A percentile compares a stretch with the other conserved stretches of the same genome.
phyloP scores from a whole-genome alignment of 2,797 vertebrate species.

The Microctenopoma stevenorrisi region DNA sequence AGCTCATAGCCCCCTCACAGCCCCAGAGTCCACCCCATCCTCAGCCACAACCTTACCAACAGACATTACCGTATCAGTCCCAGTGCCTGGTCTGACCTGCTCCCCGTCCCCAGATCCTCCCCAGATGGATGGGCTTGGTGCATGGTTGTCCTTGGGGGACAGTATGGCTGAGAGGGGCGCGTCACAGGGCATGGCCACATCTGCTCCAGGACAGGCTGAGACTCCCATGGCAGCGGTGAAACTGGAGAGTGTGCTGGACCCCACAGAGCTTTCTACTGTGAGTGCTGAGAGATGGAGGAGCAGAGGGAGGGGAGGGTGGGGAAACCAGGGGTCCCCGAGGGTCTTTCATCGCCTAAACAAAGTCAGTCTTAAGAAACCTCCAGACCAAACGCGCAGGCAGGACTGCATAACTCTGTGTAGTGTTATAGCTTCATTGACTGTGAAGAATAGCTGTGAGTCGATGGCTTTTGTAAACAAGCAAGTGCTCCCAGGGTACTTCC shows the following conservation, averaged over 20 bases:
- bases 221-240: slow-evolving; percentile 83
- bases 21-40: slow-evolving; percentile 56
- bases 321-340: slow-evolving; percentile 75
- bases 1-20: slow-evolving; percentile 62
- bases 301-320: slow-evolving; percentile 76
- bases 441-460: slow-evolving; percentile 66
- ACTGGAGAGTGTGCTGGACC: slow-evolving; percentile 92
- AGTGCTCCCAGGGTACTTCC: slow-evolving; percentile 37
- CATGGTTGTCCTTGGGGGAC: slow-evolving; percentile 70
- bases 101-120: slow-evolving; percentile 64
- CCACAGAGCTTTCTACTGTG: slow-evolving; percentile 98
- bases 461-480: slow-evolving; percentile 48
- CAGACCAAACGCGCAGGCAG: slow-evolving; percentile 69
- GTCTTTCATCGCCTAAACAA: slow-evolving; percentile 83
- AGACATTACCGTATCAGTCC: slow-evolving; percentile 68
- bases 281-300: slow-evolving; percentile 92
- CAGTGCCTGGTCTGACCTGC: slow-evolving; percentile 61
- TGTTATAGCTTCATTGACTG: slow-evolving; percentile 58
- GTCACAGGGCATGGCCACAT: slow-evolving; percentile 74
- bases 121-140: slow-evolving; percentile 65
- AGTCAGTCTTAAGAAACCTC: slow-evolving; percentile 80
- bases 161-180: slow-evolving; percentile 69
- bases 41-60: slow-evolving; percentile 58
- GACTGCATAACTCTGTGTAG: slow-evolving; percentile 58
- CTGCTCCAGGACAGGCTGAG: slow-evolving; percentile 74